Base-by-base conservation (phyloP, 2,113 vertebrate genomes). In the Hydrolagus affinis region DNA sequence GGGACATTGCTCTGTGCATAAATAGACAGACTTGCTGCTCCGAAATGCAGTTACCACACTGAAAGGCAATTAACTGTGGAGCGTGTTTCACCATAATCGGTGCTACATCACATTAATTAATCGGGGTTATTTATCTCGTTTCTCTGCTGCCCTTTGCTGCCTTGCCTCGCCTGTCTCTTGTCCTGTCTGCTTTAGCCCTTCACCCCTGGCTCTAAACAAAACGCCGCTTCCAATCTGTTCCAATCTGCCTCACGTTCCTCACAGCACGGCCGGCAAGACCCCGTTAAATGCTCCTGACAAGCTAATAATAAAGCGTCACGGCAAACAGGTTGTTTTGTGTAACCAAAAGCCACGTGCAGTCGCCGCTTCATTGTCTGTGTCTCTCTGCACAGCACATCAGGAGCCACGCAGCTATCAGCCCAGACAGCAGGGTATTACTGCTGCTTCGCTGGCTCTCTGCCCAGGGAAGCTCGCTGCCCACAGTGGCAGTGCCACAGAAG, bases 401-500 rank as follows among this genome's bases (percentile, higher is more conserved):
- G 23, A 80, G 62, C 57, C 25, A 60, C 62, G 60, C 76, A 59
- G 75, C 75, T 62, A 80, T 62, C 76, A 28, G n/a, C 62, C 8
- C 21, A 62, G 57, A 25, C 76, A 62, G 59, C 23, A 80, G 57
- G n/a, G 76, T 80, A 80, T 80, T 80, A 80, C 85, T 85, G 71
- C 87, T 87, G 86, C 85, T 88, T 89, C 89, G 87, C 88, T 92
- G 89, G 91, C 91, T 90, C 74, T 76, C 60, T 89, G 88, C 90
- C 90, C 87, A 86, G 88, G 78, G 86, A 91, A 66, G 88, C 85
- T 80, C 86, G 44, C 90, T 91, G 91, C 89, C 88, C 86, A 89
- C 87, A 89, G 86, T 86, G 86, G 86, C 89, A 87, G 90, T 88
- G 88, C 89, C 86, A 80, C n/a, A 91, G 88, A 83, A 86, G 89